Evolutionary conservation across 53 echinoderm and acorn worm genomes (phyloP).

Genomic region (Apostichopus leukothele): DNA sequence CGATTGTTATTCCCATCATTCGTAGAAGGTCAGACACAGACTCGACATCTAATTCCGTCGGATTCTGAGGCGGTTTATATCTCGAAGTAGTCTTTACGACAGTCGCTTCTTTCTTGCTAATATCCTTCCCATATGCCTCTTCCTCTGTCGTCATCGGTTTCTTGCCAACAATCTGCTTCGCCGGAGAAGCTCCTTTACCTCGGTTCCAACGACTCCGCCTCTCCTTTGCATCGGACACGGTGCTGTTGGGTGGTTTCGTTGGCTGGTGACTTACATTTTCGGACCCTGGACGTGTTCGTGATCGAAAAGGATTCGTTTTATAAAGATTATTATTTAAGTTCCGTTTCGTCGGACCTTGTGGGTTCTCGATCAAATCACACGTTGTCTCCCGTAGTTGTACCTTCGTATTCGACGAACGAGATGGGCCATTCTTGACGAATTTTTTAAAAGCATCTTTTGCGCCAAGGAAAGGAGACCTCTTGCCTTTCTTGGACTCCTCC

Average conservation of each 20-base stretch:
- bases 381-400: neutral
- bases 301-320: neutral
- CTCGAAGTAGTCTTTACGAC: neutral
- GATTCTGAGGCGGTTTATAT: constrained; percentile 43
- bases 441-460: constrained; percentile 38
- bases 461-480: constrained; percentile 30
- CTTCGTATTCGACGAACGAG: neutral
- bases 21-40: constrained; percentile 32
- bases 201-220: constrained; percentile 33
- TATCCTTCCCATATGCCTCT: neutral
- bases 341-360: neutral
- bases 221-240: constrained; percentile 10
- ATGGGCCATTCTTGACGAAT: constrained; percentile 26
- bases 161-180: constrained; percentile 16
- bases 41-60: constrained; percentile 38
- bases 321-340: neutral
- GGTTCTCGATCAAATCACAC: neutral
- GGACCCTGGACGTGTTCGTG: neutral
- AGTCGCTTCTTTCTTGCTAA: neutral
- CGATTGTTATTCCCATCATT: constrained; percentile 45
- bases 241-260: neutral
- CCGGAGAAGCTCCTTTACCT: constrained; percentile 15
- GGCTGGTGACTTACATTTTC: neutral
- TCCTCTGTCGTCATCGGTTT: neutral
- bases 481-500: constrained; percentile 30